Base-by-base conservation (phyloP, 2,888 invertebrate species). In the Gastracanthus pulcherrimus region DNA sequence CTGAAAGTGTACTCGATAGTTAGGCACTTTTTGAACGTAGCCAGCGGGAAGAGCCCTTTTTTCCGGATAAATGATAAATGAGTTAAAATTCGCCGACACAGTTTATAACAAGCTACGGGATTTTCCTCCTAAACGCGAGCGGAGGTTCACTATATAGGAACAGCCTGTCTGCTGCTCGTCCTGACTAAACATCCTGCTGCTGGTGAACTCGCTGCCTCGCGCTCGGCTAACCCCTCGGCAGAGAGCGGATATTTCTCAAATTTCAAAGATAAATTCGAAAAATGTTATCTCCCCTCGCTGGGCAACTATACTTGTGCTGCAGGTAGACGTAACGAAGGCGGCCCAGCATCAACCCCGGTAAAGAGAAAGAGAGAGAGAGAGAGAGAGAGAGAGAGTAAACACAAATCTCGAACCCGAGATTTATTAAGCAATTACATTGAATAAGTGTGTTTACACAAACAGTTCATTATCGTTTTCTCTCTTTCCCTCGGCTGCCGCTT, bases 381-480 rank as follows among this genome's bases (percentile, higher is more conserved):
- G n/a, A n/a, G n/a, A n/a, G n/a, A n/a, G n/a, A n/a, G n/a, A 45
- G 26, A 2, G 41, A n/a, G 67, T 41, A 64, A 70, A 70, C 75
- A 80, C 55, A 70, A 69, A 76, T 76, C 67, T 7, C 77, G 58
- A 77, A 74, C 38, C 16, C 62, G 38, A 62, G 81, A 81, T 81
- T 77, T 81, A 81, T 77, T 76, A 77, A 81, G 77, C 81, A 81
- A 77, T 81, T 81, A 81, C 81, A 77, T 72, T 77, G 81, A 81
- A 69, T 81, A 74, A 76, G 69, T 74, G 77, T 81, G 81, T 80
- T 80, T 80, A 71, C 80, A 76, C 80, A 76, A 76, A 76, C 76
- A 45, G 58, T 76, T 81, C 71, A 71, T 80, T 76, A 75, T 75
- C 70, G 41, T 36, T 36, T 26, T 36, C 31, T 29, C 58, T 9